Conservation (phyloP, 2,888 invertebrate species). For the Coelogynopora nodosa region DNA sequence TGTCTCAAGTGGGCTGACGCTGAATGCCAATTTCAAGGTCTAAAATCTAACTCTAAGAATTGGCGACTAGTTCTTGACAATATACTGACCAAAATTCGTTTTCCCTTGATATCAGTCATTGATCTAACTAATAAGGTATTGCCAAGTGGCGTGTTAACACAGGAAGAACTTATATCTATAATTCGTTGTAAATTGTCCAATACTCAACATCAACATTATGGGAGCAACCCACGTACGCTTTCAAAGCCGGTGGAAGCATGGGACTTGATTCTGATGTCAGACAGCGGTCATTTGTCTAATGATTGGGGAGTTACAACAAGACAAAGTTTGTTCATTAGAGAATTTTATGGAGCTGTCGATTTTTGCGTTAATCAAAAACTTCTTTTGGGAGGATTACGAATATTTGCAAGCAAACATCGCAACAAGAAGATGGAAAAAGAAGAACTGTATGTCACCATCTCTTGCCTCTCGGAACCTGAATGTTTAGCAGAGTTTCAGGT, state of each 20-base stretch:
- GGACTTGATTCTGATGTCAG: background rate
- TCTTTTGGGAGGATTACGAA: background rate
- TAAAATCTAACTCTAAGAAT: background rate
- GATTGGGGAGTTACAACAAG: background rate
- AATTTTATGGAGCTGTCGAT: constrained; percentile 1
- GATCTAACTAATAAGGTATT: constrained; percentile 1
- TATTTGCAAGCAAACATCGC: constrained; percentile 12
- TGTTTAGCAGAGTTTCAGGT: background rate
- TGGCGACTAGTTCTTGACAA: background rate
- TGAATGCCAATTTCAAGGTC: background rate
- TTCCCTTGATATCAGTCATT: background rate
- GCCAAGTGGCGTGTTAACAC: constrained; percentile 20
- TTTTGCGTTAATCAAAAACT: constrained; percentile 20
- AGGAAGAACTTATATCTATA: background rate
- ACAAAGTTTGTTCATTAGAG: background rate
- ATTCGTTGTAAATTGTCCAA: constrained; percentile 16
- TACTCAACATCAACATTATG: background rate
- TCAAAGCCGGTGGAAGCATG: background rate
- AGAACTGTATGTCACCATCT: background rate
- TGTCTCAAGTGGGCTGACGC: background rate
- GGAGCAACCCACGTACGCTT: background rate
- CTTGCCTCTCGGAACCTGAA: background rate
- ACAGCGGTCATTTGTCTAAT: background rate
- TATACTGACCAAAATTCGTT: constrained; percentile 4
- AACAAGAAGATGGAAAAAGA: background rate